Conservation (phyloP, 2,888 invertebrate genomes). For the Troides aeacus region DNA sequence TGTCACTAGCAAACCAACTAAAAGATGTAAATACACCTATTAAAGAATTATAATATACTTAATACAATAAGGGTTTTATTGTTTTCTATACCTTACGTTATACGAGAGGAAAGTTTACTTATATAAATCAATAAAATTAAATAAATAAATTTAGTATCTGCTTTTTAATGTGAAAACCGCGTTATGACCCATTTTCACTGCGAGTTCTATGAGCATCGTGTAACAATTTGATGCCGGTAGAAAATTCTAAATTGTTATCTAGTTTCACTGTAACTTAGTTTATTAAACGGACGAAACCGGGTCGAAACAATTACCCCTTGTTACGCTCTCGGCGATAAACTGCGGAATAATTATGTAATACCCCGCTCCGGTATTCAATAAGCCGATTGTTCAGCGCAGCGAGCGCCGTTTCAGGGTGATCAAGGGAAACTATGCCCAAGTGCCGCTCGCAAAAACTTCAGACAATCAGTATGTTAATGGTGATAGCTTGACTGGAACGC, state of each 20-base stretch:
- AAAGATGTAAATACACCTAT: too few relatives aligned
- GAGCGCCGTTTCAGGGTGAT: constrained; percentile 39
- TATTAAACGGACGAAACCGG: constrained; percentile 3
- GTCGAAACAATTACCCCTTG: constrained; percentile 14
- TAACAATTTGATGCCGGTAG: not conserved
- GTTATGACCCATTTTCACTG: too few relatives aligned
- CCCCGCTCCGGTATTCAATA: constrained; percentile 33
- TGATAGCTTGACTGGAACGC: constrained; percentile 33
- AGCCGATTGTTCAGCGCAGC: constrained; percentile 26
- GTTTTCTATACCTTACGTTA: too few relatives aligned
- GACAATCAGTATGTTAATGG: constrained; percentile 47
- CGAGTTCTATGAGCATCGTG: too few relatives aligned
- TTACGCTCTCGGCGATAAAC: not conserved
- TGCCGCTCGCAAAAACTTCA: constrained; percentile 57
- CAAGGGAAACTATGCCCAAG: constrained; percentile 52
- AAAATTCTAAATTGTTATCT: not conserved
- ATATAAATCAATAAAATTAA: too few relatives aligned
- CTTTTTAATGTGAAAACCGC: too few relatives aligned
- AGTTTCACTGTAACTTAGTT: not conserved
- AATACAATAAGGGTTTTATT: too few relatives aligned
- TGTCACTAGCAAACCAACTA: too few relatives aligned
- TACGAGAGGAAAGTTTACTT: too few relatives aligned
- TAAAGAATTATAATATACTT: too few relatives aligned
- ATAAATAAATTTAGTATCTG: too few relatives aligned
- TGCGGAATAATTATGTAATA: constrained; percentile 32